Evolutionary conservation across 2,888 invertebrate species (phyloP).

Genomic region (Diaphora mendica): DNA sequence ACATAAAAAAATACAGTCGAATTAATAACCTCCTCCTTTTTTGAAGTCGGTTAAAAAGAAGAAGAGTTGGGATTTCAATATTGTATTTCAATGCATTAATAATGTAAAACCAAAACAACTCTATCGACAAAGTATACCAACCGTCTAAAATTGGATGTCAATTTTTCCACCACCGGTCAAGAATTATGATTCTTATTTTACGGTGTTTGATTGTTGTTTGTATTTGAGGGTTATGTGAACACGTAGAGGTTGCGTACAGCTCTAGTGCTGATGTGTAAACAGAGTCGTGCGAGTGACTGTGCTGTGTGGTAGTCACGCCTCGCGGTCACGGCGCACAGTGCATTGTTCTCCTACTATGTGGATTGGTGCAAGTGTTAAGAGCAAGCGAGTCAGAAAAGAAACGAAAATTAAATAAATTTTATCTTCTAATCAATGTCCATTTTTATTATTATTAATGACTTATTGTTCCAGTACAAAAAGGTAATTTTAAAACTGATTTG

Average conservation of each 20-base stretch:
- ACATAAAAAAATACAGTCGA: too few species aligned
- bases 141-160: background rate
- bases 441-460: too few species aligned
- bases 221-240: conserved; percentile 9
- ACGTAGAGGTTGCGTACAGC: conserved; percentile 47
- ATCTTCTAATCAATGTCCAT: too few species aligned
- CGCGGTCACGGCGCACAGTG: conserved; percentile 70
- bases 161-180: background rate
- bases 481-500: too few species aligned
- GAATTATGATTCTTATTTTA: background rate
- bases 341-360: conserved; percentile 67
- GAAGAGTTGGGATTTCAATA: background rate
- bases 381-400: conserved; percentile 15
- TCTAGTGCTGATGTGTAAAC: conserved; percentile 44
- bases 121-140: background rate
- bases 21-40: too few species aligned
- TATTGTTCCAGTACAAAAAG: too few species aligned
- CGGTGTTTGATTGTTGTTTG: conserved; percentile 5
- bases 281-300: conserved; percentile 31
- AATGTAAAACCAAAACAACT: background rate
- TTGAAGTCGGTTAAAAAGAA: too few species aligned
- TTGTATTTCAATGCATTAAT: background rate
- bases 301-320: conserved; percentile 49
- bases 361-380: conserved; percentile 41
- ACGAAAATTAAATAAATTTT: background rate